Evolutionary conservation across 2,888 invertebrate genomes (phyloP).

Genomic region (Epistrophella euchroma): DNA sequence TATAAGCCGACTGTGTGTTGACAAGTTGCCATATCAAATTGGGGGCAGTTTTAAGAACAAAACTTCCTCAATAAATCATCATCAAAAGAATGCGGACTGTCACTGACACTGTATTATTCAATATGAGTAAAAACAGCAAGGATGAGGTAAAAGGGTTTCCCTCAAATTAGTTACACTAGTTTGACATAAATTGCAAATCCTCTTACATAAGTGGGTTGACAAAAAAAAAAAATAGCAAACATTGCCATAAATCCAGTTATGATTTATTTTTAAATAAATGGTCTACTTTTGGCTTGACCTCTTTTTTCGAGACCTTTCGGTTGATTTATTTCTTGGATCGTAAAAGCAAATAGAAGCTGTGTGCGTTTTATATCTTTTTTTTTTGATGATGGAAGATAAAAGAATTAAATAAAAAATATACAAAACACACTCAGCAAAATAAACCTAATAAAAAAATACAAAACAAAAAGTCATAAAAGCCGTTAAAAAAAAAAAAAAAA

Average conservation of each 20-base stretch:
- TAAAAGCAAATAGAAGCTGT: constrained; percentile 38
- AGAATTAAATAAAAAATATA: constrained; percentile 19
- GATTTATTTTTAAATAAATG: constrained; percentile 19
- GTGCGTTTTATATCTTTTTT: constrained; percentile 15
- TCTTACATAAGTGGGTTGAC: background rate
- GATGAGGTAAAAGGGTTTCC: constrained; percentile 9
- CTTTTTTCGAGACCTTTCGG: constrained; percentile 24
- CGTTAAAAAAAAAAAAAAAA: background rate
- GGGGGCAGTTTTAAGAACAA: background rate
- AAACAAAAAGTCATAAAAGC: constrained; percentile 7
- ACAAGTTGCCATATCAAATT: background rate
- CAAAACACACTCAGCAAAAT: constrained; percentile 26
- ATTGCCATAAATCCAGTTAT: constrained; percentile 23
- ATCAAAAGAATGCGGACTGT: background rate
- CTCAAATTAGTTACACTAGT: background rate
- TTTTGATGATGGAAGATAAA: constrained; percentile 21
- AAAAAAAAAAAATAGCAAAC: background rate
- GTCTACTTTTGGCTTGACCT: constrained; percentile 12
- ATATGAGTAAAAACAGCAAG: background rate
- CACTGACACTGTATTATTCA: too few species aligned
- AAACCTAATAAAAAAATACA: constrained; percentile 3
- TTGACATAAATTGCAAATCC: constrained; percentile 20
- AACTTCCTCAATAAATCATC: constrained; percentile 15
- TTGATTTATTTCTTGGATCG: constrained; percentile 40
- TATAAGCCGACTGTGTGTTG: background rate